Base-by-base conservation (phyloP, 2,797 vertebrate species). In the Bucorvus abyssinicus region DNA sequence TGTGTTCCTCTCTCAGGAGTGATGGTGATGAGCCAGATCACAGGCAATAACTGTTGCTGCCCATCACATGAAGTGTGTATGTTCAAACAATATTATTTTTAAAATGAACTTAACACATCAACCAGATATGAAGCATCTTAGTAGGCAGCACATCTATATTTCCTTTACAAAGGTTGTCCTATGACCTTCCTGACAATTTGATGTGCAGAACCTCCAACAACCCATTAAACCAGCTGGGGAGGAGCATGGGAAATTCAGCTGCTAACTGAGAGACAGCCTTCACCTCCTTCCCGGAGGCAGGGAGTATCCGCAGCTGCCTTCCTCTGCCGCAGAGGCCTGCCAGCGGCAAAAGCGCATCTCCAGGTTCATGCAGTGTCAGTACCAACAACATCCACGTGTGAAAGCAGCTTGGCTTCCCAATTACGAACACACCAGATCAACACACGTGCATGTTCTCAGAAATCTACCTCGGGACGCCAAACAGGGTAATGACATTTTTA, bases 81-180 rank as follows among this genome's bases (percentile, higher is more conserved):
- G 91, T 91, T 89, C 82, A 89, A 92, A 93, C 67, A 73, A 44
- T 38, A 82, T n/a, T 57, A 61, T 81, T 78, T 70, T 78, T 38
- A 30, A 84, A 90, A 86, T 52, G 5, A 90, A 71, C 30, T 59
- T 50, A 78, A 75, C 32, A 6, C 63, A 91, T 52, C 49, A 79
- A 38, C 50, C 1, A 3, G 2, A 14, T 47, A 73, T 14, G 45
- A 92, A 76, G 29, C 69, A 81, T 24, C 83, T 70, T 12, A 27
- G 42, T 23, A 74, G 34, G 12, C 69, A 73, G 26, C 18, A 50
- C 52, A 73, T 47, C 68, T 77, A 56, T 38, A 80, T 47, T 85
- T 82, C 18, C 89, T 69, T 86, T 87, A 68, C 32, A 61, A 86
- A 75, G 69, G 40, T 8, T 83, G n/a, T 42, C 42, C 40, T 63